Evolutionary conservation across 2,888 invertebrate genomes (phyloP), one percentile per base, ranked within the genome.

Genomic region (Sarcophaga subvicina): DNA sequence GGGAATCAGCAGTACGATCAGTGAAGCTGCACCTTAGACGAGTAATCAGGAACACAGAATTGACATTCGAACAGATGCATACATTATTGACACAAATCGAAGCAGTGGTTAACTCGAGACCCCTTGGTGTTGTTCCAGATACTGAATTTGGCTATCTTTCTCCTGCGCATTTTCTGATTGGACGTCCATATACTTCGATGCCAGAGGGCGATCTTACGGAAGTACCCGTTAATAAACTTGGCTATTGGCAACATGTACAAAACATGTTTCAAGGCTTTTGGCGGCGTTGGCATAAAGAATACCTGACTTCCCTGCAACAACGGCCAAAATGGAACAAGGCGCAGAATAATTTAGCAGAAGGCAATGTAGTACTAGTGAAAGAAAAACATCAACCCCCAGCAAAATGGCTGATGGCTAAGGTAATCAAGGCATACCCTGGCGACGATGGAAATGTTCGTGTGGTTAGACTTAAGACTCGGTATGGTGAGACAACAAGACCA

Each of bases 11-110:
- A 5, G 83, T 88, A 1, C 80, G 80, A 59, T 86, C 87, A 27
- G 83, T 88, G 1, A 89, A 89, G 54, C 69, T 87, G 20, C 85
- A 88, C 62, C 75, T 89, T 22, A 22, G 76, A 37, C 82, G 89
- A 0, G 84, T 87, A 0, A 63, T 77, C 0, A 59, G 45, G 22
- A 77, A 77, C 22, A 25, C 77, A 8, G 45, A 27, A 17, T 54
- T 45, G 37, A 73, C 5, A 25, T 63, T 87, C 20, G 85, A 88
- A 17, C 86, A 88, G n/a, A 37, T 87, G 72, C 64, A 73, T 12
- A 88, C 85, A 5, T 11, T 75, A 22, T 22, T 75, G 47, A 25
- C 63, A 10, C 63, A 47, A 49, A 47, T 63, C 4, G 49, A 75
- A 47, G 63, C 63, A 47, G 63, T 85, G 27, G 67, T 87, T 2